phyloP scores from a whole-genome alignment of 2,113 vertebrate species.

The Dendrocopos noguchii region DNA sequence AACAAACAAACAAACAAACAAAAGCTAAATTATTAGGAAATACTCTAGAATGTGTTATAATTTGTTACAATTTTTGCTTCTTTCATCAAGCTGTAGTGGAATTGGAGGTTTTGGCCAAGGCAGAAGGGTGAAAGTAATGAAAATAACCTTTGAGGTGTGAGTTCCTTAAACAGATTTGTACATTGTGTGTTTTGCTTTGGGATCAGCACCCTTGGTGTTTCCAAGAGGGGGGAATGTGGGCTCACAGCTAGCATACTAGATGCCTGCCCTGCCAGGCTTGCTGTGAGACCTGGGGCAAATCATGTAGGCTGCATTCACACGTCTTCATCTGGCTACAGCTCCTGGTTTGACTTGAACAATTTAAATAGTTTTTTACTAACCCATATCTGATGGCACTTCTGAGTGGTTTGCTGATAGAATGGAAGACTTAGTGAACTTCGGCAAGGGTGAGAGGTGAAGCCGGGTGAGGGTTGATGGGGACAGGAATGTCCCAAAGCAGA shows the following conservation, averaged over 20 bases:
- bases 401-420: neutral
- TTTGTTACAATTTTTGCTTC: neutral
- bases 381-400: neutral
- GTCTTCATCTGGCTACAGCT: neutral
- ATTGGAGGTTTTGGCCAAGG: neutral
- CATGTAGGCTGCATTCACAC: accelerated
- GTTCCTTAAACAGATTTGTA: neutral
- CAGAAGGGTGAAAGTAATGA: neutral
- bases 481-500: neutral
- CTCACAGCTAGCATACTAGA: neutral
- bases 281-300: neutral
- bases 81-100: neutral
- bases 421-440: neutral
- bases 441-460: neutral
- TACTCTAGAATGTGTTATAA: neutral
- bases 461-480: neutral
- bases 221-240: neutral
- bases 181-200: neutral
- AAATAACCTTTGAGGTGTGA: neutral
- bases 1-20: no score
- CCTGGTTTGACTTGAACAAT: neutral
- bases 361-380: neutral
- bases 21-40: neutral
- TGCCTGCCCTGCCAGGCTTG: neutral
- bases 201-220: neutral